phyloP scores from a whole-genome alignment of 2,113 vertebrate species.

The Pyxicephalus adspersus region DNA sequence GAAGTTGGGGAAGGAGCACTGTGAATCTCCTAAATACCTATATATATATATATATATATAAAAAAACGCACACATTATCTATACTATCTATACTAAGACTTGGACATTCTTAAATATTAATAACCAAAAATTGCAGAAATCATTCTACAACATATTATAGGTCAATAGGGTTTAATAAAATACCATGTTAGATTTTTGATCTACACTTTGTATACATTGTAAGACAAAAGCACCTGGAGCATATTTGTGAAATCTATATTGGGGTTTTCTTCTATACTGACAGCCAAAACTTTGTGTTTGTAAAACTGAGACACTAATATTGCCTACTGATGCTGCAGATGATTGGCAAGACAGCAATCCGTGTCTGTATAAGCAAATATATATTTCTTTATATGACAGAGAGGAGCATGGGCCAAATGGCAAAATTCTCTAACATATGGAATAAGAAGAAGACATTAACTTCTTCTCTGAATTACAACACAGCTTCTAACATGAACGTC shows the following conservation, averaged over 20 bases:
- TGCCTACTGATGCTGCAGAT: background rate
- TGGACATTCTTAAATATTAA: too few species aligned
- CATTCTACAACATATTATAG: too few species aligned
- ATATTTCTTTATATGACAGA: constrained; percentile 7
- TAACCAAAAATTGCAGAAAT: too few species aligned
- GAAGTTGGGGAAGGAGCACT: too few species aligned
- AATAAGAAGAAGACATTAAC: constrained; percentile 7
- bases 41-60: background rate
- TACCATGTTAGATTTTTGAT: too few species aligned
- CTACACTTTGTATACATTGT: background rate
- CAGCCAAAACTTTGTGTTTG: background rate
- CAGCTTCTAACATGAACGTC: background rate
- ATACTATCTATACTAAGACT: too few species aligned
- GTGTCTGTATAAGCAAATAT: background rate
- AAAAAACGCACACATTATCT: background rate
- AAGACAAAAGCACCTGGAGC: background rate
- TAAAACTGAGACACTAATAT: constrained; percentile 9
- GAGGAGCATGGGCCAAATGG: background rate
- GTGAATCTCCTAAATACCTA: too few species aligned
- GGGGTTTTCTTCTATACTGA: background rate
- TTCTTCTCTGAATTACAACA: background rate
- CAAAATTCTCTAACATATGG: background rate
- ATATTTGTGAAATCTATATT: background rate
- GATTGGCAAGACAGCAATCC: background rate
- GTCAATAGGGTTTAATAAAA: too few species aligned